Conservation (phyloP, 2,113 vertebrate species). For the Elephas maximus region DNA sequence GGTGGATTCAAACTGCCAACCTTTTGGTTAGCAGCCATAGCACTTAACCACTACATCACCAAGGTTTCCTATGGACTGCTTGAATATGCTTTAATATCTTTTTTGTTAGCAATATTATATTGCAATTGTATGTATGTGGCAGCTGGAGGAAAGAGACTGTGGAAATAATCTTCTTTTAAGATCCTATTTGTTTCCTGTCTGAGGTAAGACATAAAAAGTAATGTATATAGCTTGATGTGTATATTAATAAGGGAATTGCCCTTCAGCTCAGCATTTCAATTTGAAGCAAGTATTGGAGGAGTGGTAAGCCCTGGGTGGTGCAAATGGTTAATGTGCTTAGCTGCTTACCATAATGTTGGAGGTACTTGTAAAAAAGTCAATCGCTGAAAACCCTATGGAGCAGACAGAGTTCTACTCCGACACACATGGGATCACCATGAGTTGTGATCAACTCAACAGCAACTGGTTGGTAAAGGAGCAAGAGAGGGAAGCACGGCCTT, state of each 20-base stretch:
- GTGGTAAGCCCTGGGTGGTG: no score
- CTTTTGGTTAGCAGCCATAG: no score
- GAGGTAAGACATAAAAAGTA: neutral
- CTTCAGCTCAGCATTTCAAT: neutral
- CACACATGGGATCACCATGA: no score
- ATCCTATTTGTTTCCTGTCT: neutral
- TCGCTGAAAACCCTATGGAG: no score
- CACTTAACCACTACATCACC: no score
- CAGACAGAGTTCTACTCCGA: no score
- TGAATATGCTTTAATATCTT: neutral
- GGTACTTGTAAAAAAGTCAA: no score
- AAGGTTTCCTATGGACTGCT: neutral
- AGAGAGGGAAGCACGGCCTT: neutral
- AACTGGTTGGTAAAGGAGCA: neutral
- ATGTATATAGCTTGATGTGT: neutral
- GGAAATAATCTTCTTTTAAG: slow-evolving; percentile 10
- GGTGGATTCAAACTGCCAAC: no score
- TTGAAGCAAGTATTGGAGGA: neutral
- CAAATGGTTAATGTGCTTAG: no score
- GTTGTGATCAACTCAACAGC: no score
- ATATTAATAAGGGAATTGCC: neutral
- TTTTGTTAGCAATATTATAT: slow-evolving; percentile 9
- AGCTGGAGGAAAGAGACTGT: neutral
- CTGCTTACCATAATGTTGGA: no score
- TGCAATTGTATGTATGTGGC: neutral